Evolutionary conservation across 1,140 invertebrate species (phyloP).

Genomic region (Drosophila setifemur): DNA sequence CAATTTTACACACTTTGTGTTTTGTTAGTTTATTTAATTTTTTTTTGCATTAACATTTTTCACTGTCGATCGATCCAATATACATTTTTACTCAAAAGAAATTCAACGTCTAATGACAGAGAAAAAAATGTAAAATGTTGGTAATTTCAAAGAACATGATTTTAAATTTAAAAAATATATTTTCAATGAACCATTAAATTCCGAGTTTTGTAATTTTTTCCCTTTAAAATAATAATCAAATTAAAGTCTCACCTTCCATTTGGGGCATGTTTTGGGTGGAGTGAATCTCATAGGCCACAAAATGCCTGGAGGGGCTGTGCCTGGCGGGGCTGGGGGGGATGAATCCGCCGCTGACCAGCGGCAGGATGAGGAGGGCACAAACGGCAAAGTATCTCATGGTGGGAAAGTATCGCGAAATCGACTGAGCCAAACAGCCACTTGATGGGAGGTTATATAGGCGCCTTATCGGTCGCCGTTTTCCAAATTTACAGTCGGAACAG

Average conservation of each 20-base stretch:
- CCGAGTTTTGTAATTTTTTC: too few species aligned
- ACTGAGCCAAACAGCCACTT: constrained; percentile 21
- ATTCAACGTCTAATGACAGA: too few species aligned
- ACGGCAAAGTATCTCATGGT: constrained; percentile 59
- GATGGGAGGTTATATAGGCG: constrained; percentile 37
- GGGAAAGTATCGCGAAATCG: constrained; percentile 6
- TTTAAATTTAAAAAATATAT: too few species aligned
- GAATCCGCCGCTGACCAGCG: constrained; percentile 55
- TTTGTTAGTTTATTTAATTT: too few species aligned
- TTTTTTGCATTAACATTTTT: too few species aligned
- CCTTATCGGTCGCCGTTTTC: not conserved
- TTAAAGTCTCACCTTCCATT: constrained; percentile 26
- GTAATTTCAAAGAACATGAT: too few species aligned
- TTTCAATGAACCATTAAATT: too few species aligned
- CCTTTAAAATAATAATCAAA: not conserved
- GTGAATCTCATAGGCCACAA: constrained; percentile 28
- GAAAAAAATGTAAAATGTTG: too few species aligned
- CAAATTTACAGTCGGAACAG: constrained; percentile 18
- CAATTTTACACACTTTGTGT: too few species aligned
- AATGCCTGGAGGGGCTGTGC: constrained; percentile 4
- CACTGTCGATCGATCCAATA: too few species aligned
- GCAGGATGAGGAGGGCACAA: constrained; percentile 50
- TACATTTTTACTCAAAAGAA: too few species aligned
- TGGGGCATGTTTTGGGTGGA: constrained; percentile 1
- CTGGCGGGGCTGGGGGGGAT: constrained; percentile 13